These are phyloP conservation scores for Chaetophractus vellerosus DNA, from an alignment of 2,797 vertebrate species.

Conservation along the genomic window DNA sequence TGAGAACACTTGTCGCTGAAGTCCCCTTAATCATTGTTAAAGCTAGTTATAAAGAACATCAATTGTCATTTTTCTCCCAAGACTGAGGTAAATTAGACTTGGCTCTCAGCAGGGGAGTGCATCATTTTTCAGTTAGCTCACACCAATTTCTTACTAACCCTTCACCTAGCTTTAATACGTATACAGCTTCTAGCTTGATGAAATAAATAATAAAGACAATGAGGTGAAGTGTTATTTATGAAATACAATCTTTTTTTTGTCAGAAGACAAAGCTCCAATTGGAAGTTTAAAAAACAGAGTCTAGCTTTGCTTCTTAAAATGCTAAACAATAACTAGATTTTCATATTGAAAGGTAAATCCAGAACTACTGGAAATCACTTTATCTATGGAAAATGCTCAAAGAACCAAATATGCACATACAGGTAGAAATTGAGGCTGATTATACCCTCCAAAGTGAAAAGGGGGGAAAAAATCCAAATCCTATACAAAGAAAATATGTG, in stretches of 20 bases:
- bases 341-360: conserved; percentile 78
- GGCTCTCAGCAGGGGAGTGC: neutral
- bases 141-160: conserved; percentile 2
- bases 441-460: conserved; percentile 62
- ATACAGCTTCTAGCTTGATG: neutral
- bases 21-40: neutral
- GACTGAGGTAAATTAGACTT: neutral
- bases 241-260: conserved; percentile 49
- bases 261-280: conserved; percentile 77
- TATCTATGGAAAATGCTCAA: conserved; percentile 77
- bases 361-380: conserved; percentile 67
- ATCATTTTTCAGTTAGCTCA: neutral
- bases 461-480: conserved; percentile 3
- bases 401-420: conserved; percentile 78
- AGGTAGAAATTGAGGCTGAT: conserved; percentile 72
- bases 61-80: conserved; percentile 55
- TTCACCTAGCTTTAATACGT: neutral
- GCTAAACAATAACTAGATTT: conserved; percentile 81
- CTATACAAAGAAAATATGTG: conserved; percentile 3
- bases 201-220: neutral
- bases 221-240: conserved; percentile 50
- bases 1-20: neutral
- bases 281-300: conserved; percentile 75
- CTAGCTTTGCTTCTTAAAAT: conserved; percentile 77
- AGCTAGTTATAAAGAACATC: neutral